Conservation (phyloP, 2,888 invertebrate species). For the Eurytoma californica region DNA sequence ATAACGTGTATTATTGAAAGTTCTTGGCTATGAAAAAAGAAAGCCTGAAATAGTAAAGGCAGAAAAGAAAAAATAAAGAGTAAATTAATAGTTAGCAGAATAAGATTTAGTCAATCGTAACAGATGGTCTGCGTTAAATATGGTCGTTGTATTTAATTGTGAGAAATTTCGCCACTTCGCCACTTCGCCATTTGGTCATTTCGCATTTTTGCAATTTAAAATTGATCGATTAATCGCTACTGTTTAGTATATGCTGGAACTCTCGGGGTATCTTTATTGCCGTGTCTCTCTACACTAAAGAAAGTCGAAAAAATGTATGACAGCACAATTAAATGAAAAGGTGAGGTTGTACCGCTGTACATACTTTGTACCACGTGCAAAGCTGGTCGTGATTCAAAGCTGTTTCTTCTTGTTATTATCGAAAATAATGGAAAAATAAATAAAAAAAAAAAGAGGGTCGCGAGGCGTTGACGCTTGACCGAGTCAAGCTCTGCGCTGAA, state of each 20-base stretch:
- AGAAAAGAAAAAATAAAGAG: too few relatives aligned
- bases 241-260: slow-evolving; percentile 38
- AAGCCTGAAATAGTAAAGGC: too few relatives aligned
- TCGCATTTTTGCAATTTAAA: background rate
- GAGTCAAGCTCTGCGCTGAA: slow-evolving; percentile 52
- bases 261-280: slow-evolving; percentile 37
- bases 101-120: slow-evolving; percentile 25
- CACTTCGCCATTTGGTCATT: background rate
- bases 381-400: slow-evolving; percentile 48
- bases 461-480: slow-evolving; percentile 37
- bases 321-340: too few relatives aligned
- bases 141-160: slow-evolving; percentile 46
- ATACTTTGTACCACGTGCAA: background rate
- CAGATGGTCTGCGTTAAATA: slow-evolving; percentile 32
- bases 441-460: background rate
- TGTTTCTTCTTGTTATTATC: slow-evolving; percentile 50
- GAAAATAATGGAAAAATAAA: slow-evolving; percentile 33
- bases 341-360: background rate
- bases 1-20: slow-evolving; percentile 52
- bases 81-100: slow-evolving; percentile 27
- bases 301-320: background rate
- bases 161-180: slow-evolving; percentile 36
- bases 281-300: slow-evolving; percentile 39
- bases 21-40: background rate
- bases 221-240: slow-evolving; percentile 32